Evolutionary conservation across 2,113 vertebrate species (phyloP).

Genomic region (Phalacrocorax aristotelis): DNA sequence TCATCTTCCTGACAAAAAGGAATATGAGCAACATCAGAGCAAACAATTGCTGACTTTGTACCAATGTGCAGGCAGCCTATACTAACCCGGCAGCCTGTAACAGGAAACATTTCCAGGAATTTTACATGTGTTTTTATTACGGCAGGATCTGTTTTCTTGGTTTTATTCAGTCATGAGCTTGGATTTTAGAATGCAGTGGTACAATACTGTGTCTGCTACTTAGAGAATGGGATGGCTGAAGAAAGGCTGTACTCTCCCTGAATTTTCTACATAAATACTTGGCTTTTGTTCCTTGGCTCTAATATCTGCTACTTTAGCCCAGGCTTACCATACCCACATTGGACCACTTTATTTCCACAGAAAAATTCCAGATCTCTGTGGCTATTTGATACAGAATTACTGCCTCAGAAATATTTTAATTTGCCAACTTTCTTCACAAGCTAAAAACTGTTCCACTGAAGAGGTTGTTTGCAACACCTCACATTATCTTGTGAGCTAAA

Average conservation of each 20-base stretch:
- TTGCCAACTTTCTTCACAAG: background rate
- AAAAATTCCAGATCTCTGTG: constrained; percentile 1
- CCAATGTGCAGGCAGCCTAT: background rate
- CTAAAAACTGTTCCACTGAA: background rate
- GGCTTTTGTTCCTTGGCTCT: constrained; percentile 17
- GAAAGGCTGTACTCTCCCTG: background rate
- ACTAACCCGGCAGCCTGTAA: constrained; percentile 27
- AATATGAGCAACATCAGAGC: background rate
- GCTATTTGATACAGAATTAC: background rate
- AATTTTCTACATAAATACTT: constrained; percentile 23
- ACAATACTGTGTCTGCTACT: background rate
- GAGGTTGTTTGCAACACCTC: background rate
- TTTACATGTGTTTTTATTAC: constrained; percentile 50
- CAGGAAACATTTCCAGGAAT: constrained; percentile 57
- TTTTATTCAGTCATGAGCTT: background rate
- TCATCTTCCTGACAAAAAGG: constrained; percentile 29
- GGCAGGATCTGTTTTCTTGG: background rate
- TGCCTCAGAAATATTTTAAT: background rate
- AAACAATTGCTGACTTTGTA: constrained; percentile 30
- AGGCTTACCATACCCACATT: background rate
- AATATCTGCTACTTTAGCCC: background rate
- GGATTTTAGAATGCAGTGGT: constrained; percentile 4
- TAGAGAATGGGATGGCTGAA: background rate
- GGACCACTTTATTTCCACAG: constrained; percentile 2
- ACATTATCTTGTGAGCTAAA: background rate